Conservation (phyloP, 2,888 invertebrate genomes). For the Balanococcus diminutus region DNA sequence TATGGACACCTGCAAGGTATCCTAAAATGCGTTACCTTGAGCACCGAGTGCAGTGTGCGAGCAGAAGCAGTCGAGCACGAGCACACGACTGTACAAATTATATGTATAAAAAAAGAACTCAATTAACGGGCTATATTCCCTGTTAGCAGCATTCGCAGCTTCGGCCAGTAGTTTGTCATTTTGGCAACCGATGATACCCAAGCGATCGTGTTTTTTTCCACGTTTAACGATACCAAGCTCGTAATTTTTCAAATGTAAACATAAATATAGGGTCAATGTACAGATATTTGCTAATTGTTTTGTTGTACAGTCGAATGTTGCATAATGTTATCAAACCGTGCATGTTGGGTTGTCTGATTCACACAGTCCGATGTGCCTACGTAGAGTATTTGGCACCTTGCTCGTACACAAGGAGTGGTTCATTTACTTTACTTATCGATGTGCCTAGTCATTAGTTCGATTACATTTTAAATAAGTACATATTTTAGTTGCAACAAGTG, state of each 20-base stretch:
- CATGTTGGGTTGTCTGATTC: not conserved
- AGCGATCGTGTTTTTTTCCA: not conserved
- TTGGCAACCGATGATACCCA: not conserved
- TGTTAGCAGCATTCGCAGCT: too few species aligned
- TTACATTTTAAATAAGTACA: too few species aligned
- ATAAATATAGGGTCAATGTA: slow-evolving; percentile 10
- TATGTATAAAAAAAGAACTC: not conserved
- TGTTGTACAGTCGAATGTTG: not conserved
- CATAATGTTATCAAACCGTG: not conserved
- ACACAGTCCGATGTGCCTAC: not conserved
- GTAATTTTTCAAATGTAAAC: not conserved
- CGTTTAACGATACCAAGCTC: not conserved
- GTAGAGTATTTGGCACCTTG: too few species aligned
- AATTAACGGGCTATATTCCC: not conserved
- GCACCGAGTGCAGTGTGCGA: not conserved
- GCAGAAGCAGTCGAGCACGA: too few species aligned
- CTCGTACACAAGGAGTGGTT: not conserved
- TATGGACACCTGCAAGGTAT: slow-evolving; percentile 22
- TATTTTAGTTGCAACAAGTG: not conserved
- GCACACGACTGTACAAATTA: not conserved
- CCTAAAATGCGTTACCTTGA: not conserved
- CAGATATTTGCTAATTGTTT: slow-evolving; percentile 9
- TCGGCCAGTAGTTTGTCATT: not conserved
- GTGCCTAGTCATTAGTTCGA: too few species aligned
- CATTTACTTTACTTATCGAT: not conserved